Base-by-base conservation (phyloP, 1,140 invertebrate genomes). In the Megalopta genalis region DNA sequence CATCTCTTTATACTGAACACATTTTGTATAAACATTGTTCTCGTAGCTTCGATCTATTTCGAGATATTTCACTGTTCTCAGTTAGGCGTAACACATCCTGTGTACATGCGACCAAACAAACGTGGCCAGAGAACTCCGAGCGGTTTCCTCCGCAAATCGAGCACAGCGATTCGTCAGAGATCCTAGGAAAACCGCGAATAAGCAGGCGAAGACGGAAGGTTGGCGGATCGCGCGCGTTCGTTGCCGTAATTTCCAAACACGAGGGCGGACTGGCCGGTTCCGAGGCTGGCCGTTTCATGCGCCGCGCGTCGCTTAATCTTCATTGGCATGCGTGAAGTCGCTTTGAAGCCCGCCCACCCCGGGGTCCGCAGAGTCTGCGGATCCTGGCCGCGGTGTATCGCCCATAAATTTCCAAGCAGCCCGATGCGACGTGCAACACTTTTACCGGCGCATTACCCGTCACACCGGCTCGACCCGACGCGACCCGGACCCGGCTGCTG, bases 261-360 rank as follows among this genome's bases (percentile, higher is more conserved):
- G 69, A 37, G 9, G 32, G 2, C 1, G 16, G 7, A 42, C 23
- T n/a, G 39, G 23, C 39, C 49, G 16, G 59, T 64, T 71, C 46
- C 39, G 3, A 5, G 42, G 8, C 1, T 8, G 25, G n/a, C 1
- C 57, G n/a, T 66, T 74, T 42, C 77, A 68, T 39, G 42, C 39
- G 14, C 2, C 23, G 39, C 63, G 60, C 67, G 59, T 57, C 71
- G 67, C 46, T 84, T 75, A 76, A 84, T 80, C 77, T 76, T 76
- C 72, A 80, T 84, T 72, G 77, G 71, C 82, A 80, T 67, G 77
- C 83, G 83, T 84, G 82, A 80, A 69, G 66, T 57, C 75, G 70
- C 46, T 80, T 84, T 84, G 72, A 84, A 83, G 74, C 21, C 42
- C 42, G 42, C 10, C 10, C 42, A 12, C n/a, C 39, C 42, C 42